These are phyloP conservation scores for Hippasteria phrygiana DNA, from an alignment of 53 echinoderm and acorn worm genomes.

Conservation along the genomic window DNA sequence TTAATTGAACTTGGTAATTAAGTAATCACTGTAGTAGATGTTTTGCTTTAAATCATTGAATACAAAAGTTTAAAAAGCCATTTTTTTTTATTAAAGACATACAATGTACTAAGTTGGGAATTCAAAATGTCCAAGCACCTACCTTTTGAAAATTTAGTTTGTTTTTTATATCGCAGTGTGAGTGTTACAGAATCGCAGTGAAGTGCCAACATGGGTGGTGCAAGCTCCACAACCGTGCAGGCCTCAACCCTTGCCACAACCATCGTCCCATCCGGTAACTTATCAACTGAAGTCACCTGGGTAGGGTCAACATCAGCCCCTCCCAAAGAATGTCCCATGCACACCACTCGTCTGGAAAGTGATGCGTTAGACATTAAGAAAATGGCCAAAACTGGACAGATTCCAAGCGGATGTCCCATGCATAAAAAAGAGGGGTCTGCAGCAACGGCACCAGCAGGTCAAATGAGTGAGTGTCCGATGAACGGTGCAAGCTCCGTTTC, in stretches of 20 bases:
- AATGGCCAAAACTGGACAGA: slow-evolving; percentile 18
- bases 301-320: slow-evolving; percentile 15
- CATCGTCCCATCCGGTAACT: slow-evolving; percentile 10
- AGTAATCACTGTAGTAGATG: too few relatives aligned
- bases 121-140: too few relatives aligned
- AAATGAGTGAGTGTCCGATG: slow-evolving; percentile 92
- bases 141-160: too few relatives aligned
- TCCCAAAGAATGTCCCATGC: slow-evolving; percentile 92
- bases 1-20: too few relatives aligned
- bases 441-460: slow-evolving; percentile 44
- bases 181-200: neutral
- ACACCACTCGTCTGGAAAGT: slow-evolving; percentile 35
- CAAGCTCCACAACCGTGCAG: slow-evolving; percentile 51
- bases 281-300: slow-evolving; percentile 26
- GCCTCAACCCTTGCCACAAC: slow-evolving; percentile 28
- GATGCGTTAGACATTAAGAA: slow-evolving; percentile 9
- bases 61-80: too few relatives aligned
- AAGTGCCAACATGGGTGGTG: slow-evolving; percentile 41
- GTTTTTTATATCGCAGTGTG: too few relatives aligned
- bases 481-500: slow-evolving; percentile 53
- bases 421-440: slow-evolving; percentile 48
- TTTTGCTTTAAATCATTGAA: too few relatives aligned
- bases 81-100: too few relatives aligned
- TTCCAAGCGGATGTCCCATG: slow-evolving; percentile 79
- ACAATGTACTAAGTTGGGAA: too few relatives aligned